Evolutionary conservation across 2,888 invertebrate genomes (phyloP).

Genomic region (Harmothoe impar): DNA sequence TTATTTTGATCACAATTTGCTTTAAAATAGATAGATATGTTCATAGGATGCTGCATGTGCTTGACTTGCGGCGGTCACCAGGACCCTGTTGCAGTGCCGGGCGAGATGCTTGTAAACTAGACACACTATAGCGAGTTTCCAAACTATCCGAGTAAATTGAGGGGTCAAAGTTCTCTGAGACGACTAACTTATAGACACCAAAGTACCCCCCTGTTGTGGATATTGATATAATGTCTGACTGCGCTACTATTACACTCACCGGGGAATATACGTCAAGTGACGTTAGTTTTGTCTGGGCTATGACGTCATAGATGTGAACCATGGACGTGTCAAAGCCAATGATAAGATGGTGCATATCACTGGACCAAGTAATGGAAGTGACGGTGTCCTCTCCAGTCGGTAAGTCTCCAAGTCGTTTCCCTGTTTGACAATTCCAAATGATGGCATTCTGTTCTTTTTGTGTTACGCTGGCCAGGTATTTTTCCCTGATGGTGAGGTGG

Average conservation of each 20-base stretch:
- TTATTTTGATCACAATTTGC: not conserved
- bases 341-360: constrained; percentile 54
- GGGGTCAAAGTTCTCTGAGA: constrained; percentile 52
- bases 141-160: constrained; percentile 50
- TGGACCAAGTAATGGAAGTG: constrained; percentile 34
- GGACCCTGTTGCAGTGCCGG: not conserved
- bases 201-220: constrained; percentile 50
- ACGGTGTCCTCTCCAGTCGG: not conserved
- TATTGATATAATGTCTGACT: constrained; percentile 50
- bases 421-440: constrained; percentile 48
- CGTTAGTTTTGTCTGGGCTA: constrained; percentile 48
- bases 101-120: constrained; percentile 40
- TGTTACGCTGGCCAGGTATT: constrained; percentile 18
- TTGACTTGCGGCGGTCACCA: not conserved
- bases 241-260: constrained; percentile 32
- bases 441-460: constrained; percentile 22
- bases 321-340: constrained; percentile 22
- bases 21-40: not conserved
- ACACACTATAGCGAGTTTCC: constrained; percentile 49
- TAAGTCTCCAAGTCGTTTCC: constrained; percentile 44
- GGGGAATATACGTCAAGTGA: constrained; percentile 46
- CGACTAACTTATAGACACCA: constrained; percentile 34
- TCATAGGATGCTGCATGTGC: constrained; percentile 16
- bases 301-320: constrained; percentile 56
- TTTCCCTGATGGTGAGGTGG: constrained; percentile 42